phyloP scores from a whole-genome alignment of 2,797 vertebrate genomes.

The Fistularia tabacaria region DNA sequence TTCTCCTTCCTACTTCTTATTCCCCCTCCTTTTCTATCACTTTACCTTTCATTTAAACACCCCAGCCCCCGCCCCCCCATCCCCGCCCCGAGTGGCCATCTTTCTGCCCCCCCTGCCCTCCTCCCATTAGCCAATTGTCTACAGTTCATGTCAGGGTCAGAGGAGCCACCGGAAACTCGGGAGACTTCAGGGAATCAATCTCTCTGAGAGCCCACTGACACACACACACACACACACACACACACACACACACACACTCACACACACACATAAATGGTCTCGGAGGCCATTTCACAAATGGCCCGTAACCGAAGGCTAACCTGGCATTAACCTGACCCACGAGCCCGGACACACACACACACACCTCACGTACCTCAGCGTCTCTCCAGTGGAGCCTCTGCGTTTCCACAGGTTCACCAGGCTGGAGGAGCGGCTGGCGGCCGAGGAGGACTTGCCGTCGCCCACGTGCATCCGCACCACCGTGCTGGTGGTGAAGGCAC shows the following conservation, averaged over 20 bases:
- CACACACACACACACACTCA: constrained; percentile 11
- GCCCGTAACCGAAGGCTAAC: constrained; percentile 45
- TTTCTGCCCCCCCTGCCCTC: constrained; percentile 17
- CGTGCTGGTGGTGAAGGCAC: constrained; percentile 95
- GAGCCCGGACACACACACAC: constrained; percentile 7
- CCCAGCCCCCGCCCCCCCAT: too few relatives aligned
- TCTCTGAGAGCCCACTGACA: constrained; percentile 24
- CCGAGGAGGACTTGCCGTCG: constrained; percentile 92
- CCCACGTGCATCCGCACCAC: constrained; percentile 99
- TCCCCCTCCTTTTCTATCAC: too few relatives aligned
- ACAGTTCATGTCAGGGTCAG: constrained; percentile 58
- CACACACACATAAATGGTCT: constrained; percentile 36
- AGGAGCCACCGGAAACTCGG: constrained; percentile 42
- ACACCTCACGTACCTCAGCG: constrained; percentile 80
- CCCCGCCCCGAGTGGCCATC: too few relatives aligned
- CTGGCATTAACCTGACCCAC: constrained; percentile 46
- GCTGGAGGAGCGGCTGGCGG: constrained; percentile 92
- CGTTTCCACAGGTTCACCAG: constrained; percentile 96
- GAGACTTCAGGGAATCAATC: constrained; percentile 55
- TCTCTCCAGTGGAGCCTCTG: constrained; percentile 92
- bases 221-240: constrained; percentile 10
- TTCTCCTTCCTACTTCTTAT: too few relatives aligned
- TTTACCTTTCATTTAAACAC: too few relatives aligned
- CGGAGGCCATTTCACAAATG: constrained; percentile 11
- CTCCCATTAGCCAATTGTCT: constrained; percentile 58